Percentiles rank a stretch among this genome's conserved stretches.
phyloP scores from a whole-genome alignment of 2,888 invertebrate genomes.

The Allacma fusca region DNA sequence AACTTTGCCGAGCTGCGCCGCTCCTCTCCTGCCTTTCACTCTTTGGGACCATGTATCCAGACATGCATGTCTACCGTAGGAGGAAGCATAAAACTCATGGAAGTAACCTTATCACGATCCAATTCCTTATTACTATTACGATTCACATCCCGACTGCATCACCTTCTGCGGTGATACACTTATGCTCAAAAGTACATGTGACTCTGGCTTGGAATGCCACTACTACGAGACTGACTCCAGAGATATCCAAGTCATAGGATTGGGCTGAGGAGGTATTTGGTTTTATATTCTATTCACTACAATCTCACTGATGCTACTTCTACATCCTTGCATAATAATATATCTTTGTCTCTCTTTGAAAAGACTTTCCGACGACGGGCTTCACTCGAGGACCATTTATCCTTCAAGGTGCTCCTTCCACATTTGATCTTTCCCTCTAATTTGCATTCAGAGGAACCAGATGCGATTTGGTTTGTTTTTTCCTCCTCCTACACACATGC shows the following conservation, averaged over 20 bases:
- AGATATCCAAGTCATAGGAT: too few relatives aligned
- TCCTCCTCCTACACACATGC: constrained; percentile 8
- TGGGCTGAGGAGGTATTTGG: background rate
- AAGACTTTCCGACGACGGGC: constrained; percentile 7
- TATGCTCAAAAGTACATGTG: background rate
- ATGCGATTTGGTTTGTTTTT: background rate
- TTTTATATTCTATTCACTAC: constrained; percentile 10
- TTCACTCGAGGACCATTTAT: constrained; percentile 25
- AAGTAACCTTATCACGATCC: constrained; percentile 37
- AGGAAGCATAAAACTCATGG: constrained; percentile 37
- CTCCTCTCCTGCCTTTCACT: constrained; percentile 7
- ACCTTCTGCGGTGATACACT: constrained; percentile 28
- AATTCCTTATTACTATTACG: constrained; percentile 35
- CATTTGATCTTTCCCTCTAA: background rate
- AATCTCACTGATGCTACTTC: background rate
- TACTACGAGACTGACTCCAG: too few relatives aligned
- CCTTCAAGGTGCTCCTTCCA: background rate
- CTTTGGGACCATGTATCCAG: background rate
- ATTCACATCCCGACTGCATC: constrained; percentile 20
- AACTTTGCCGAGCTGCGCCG: background rate
- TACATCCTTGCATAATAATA: background rate
- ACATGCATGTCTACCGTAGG: background rate
- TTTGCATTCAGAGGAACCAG: background rate
- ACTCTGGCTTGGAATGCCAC: background rate
- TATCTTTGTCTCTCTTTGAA: background rate